Evolutionary conservation across 2,113 vertebrate species (phyloP).

Genomic region (Rhinichthys klamathensis): DNA sequence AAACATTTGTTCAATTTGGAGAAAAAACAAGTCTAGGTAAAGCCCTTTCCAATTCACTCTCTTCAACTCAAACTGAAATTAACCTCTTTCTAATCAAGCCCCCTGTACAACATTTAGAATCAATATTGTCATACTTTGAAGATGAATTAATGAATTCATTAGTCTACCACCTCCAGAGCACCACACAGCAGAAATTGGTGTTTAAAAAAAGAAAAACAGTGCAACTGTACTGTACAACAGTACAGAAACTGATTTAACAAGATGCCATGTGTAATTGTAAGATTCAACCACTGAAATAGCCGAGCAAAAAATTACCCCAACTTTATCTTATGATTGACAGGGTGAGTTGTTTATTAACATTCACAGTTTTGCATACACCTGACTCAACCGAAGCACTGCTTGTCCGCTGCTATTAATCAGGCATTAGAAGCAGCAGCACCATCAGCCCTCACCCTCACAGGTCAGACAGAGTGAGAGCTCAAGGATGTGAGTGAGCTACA

Average conservation of each 20-base stretch:
- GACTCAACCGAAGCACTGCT: not conserved
- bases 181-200: not conserved
- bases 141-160: slow-evolving; percentile 14
- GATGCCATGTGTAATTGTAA: not conserved
- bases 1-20: not conserved
- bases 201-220: not conserved
- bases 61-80: too few relatives aligned
- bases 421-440: not conserved
- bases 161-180: slow-evolving; percentile 13
- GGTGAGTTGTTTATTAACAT: not conserved
- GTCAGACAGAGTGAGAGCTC: slow-evolving; percentile 25
- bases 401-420: slow-evolving; percentile 1
- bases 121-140: not conserved
- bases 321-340: not conserved
- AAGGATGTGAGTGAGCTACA: slow-evolving; percentile 36
- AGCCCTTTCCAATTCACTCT: not conserved
- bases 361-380: not conserved
- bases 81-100: too few relatives aligned
- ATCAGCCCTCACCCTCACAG: not conserved
- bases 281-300: not conserved
- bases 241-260: not conserved
- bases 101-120: too few relatives aligned
- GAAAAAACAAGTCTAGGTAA: not conserved
- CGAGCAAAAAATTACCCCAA: not conserved
- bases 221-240: too few relatives aligned